Conservation (phyloP, 2,888 invertebrate genomes). For the Andrena trimmerana region DNA sequence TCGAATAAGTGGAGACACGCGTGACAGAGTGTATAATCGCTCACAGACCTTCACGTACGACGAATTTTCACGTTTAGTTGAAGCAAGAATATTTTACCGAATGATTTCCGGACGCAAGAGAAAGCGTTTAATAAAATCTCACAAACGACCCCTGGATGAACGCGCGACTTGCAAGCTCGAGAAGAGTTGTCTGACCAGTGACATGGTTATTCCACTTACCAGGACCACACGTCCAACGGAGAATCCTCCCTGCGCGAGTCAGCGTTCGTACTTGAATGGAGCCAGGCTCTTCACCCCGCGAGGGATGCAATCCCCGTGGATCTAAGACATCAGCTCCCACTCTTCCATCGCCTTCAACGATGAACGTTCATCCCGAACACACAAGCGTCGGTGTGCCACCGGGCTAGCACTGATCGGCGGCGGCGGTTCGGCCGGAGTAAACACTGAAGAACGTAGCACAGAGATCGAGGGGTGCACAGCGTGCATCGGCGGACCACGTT, state of each 20-base stretch:
- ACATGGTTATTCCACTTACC: slow-evolving; percentile 34
- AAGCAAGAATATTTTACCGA: too few relatives aligned
- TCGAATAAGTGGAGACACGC: background rate
- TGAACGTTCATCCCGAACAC: slow-evolving; percentile 5
- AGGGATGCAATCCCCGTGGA: background rate
- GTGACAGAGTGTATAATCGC: background rate
- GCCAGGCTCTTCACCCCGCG: slow-evolving; percentile 6
- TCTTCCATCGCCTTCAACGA: background rate
- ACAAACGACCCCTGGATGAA: too few relatives aligned
- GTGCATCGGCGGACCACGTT: slow-evolving; percentile 79
- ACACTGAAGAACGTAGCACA: slow-evolving; percentile 20
- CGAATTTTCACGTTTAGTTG: too few relatives aligned
- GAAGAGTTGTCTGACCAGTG: background rate
- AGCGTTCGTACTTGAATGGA: background rate
- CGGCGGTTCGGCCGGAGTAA: slow-evolving; percentile 21
- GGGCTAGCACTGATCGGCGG: background rate
- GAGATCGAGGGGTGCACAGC: slow-evolving; percentile 35
- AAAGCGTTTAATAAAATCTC: too few relatives aligned
- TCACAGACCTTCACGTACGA: too few relatives aligned
- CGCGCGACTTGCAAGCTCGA: background rate
- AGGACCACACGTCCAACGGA: slow-evolving; percentile 29
- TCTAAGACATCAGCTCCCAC: slow-evolving; percentile 27
- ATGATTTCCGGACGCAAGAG: too few relatives aligned
- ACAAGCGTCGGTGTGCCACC: slow-evolving; percentile 13
- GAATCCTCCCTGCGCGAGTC: background rate